A percentile compares a stretch with the other conserved stretches of the same genome.
These are phyloP conservation scores for Phataginus tetradactyla DNA, from an alignment of 2,797 vertebrate species.

Conservation along the genomic window DNA sequence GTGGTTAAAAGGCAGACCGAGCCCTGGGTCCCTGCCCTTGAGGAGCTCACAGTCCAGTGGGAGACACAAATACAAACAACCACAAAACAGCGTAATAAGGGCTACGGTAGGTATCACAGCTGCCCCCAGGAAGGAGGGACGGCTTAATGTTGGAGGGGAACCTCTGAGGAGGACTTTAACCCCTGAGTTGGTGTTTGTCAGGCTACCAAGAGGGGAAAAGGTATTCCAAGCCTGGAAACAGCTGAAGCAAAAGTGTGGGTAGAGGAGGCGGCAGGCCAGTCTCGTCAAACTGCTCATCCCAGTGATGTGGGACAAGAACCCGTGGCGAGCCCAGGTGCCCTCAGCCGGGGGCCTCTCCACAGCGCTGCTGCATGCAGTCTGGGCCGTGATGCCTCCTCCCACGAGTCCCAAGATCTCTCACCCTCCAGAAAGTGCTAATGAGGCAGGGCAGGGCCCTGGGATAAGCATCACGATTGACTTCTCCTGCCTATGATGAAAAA, in stretches of 20 bases:
- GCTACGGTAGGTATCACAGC: not conserved
- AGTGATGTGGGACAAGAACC: not conserved
- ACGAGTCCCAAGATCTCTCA: not conserved
- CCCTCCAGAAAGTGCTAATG: not conserved
- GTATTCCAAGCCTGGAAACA: not conserved
- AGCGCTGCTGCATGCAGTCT: not conserved
- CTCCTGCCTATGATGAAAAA: no score
- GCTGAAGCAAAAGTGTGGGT: not conserved
- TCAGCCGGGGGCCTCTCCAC: not conserved
- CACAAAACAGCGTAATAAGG: not conserved
- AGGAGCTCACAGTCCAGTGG: conserved; percentile 55
- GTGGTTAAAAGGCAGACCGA: conserved; percentile 46
- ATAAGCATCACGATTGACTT: no score
- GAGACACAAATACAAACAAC: conserved; percentile 41
- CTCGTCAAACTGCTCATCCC: not conserved
- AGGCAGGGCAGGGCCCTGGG: no score
- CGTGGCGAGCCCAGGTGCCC: not conserved
- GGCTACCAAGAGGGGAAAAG: not conserved
- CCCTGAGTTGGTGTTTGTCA: not conserved
- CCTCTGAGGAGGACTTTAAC: not conserved
- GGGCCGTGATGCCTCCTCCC: not conserved
- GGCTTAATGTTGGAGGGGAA: not conserved
- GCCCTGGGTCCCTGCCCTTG: conserved; percentile 41
- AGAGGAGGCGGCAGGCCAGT: not conserved
- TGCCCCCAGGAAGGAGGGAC: not conserved